Evolutionary conservation across 23 tunicate species (phyloP), one percentile per base, ranked within the genome.

Genomic region (Halocynthia aurantium): DNA sequence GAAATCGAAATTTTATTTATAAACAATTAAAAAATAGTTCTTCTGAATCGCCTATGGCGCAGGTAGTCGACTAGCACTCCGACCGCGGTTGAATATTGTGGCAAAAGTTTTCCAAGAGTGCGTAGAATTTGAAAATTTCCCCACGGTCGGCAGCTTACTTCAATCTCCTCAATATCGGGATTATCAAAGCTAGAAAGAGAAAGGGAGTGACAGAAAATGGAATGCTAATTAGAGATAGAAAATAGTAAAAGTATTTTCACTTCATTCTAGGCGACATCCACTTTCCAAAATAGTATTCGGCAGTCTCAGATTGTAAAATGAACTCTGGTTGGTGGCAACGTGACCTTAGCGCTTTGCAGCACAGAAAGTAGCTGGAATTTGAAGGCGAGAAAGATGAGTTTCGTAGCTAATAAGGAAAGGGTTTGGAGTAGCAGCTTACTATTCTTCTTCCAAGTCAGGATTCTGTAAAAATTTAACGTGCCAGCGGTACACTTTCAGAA

Each of bases 391-490:
- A 31, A 31, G 44, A 31, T 31, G 4, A 31, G 44, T 31, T 31
- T 31, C 4, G 4, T 31, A 11, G 18, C 31, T 67, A 50, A 10
- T 21, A 67, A 67, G 19, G 5, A 67, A 44, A 67, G 71, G 2
- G 1, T 67, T 67, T 67, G 22, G 11, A 13, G 31, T 12, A 17
- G 8, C 62, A 53, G 19, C 52, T 81, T 15, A 83, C 87, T 68
- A 76, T 58, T 83, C 87, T 31, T 83, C 87, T 69, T 83, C 87
- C 60, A 76, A 13, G 67, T 83, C 81, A 17, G 87, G 87, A 69
- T 68, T 83, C 55, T 83, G 87, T 22, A 71, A 17, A 58, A 67
- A 83, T 9, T 55, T 50, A 51, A 83, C 87, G 51, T 75, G 40
- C 87, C 87, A 83, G 49, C 81, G 52, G 51, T 76, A 64, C 70